Base-by-base conservation (phyloP, 2,888 invertebrate genomes). In the Onthophagus sagittarius region DNA sequence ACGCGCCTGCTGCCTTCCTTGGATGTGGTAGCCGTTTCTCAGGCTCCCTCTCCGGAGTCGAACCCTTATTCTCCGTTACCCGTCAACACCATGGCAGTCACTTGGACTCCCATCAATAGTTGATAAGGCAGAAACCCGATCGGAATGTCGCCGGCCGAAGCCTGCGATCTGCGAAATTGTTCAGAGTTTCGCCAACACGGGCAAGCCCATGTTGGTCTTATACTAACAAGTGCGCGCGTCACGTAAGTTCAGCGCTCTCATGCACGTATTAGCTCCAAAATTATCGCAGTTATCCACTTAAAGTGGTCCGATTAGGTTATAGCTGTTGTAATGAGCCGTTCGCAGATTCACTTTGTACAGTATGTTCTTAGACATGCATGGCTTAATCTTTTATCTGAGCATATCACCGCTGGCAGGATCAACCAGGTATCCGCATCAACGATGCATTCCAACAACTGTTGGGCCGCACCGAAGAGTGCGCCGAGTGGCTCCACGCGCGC, bases 61-160 rank as follows among this genome's bases (percentile, higher is more conserved):
- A n/a, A n/a, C 90, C 90, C 90, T 90, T 87, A 91, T 91, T 90
- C 90, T 88, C 90, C 90, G 90, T 90, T 89, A 91, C 90, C 80
- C 89, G 89, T 91, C 86, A 88, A 87, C 86, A 89, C 89, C 89
- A 90, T 89, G 89, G 89, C 89, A 89, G 89, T 87, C 90, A 85
- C 85, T 86, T 87, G 88, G 86, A 87, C 88, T 89, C 89, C 89
- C 89, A 88, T 90, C 89, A 87, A 88, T 86, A 89, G 88, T 88
- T 89, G 89, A 90, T 90, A 89, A 87, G 89, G 88, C 89, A 90
- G 89, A 89, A 87, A 89, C 87, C 89, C 88, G 88, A 89, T 88
- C 86, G 88, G 88, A 86, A 84, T 86, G 87, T 88, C 88, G 87
- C 87, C 87, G 87, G 87, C 85, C 83, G 87, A 79, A 83, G 84